A percentile compares a stretch with the other conserved stretches of the same genome.
phyloP scores from a whole-genome alignment of 2,888 invertebrate species.

The Sycophila texana region DNA sequence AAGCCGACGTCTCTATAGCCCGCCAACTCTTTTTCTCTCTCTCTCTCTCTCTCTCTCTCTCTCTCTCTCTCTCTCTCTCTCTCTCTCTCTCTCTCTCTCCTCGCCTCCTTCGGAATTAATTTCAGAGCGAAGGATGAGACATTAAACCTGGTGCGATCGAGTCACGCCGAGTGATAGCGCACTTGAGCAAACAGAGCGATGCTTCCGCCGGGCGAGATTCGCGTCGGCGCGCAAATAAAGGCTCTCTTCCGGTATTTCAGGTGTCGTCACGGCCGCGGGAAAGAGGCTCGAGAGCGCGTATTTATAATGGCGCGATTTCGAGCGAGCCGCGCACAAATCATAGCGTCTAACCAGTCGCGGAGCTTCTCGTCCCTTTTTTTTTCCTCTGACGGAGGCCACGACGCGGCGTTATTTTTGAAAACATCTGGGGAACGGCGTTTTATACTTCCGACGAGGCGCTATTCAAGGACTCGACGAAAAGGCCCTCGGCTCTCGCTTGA shows the following conservation, averaged over 20 bases:
- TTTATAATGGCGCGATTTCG: no score
- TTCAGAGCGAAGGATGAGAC: conserved; percentile 22
- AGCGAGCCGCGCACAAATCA: no score
- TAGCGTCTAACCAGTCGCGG: no score
- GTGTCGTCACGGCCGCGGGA: neutral
- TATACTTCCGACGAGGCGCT: conserved; percentile 3
- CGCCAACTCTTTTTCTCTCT: neutral
- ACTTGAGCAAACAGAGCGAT: conserved; percentile 20
- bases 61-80: no score
- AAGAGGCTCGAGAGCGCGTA: neutral
- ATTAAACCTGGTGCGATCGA: conserved; percentile 10
- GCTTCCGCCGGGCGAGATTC: no score
- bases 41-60: no score
- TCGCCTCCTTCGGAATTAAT: conserved; percentile 24
- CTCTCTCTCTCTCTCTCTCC: neutral
- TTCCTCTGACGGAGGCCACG: no score
- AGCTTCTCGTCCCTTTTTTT: no score
- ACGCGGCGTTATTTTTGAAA: no score
- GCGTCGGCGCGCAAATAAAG: no score
- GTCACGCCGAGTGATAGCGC: neutral
- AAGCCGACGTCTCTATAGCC: conserved; percentile 44
- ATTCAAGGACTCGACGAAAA: conserved; percentile 22
- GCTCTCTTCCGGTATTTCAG: no score
- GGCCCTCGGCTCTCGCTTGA: neutral
- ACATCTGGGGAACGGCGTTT: neutral